These are phyloP conservation scores for Pammene fasciana DNA, from an alignment of 2,888 invertebrate genomes.

Conservation along the genomic window DNA sequence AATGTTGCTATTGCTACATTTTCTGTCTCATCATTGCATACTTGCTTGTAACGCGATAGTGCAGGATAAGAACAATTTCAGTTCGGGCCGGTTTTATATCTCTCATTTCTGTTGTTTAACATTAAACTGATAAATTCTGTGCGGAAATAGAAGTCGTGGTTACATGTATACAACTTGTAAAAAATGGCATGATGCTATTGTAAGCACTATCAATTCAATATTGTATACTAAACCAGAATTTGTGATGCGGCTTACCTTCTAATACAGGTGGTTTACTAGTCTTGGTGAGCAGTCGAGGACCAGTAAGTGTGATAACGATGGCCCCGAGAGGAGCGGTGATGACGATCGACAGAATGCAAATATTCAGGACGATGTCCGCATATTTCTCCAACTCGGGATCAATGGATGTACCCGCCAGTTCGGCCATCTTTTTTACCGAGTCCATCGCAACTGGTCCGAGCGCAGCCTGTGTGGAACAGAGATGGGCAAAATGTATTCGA, in stretches of 20 bases:
- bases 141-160: no score
- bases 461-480: slow-evolving; percentile 85
- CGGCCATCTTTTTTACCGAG: slow-evolving; percentile 77
- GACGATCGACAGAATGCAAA: slow-evolving; percentile 91
- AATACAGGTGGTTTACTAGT: slow-evolving; percentile 87
- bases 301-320: slow-evolving; percentile 90
- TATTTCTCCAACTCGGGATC: slow-evolving; percentile 81
- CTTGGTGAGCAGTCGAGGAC: slow-evolving; percentile 90
- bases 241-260: slow-evolving; percentile 76
- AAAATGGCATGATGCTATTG: no score
- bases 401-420: slow-evolving; percentile 54
- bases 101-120: no score
- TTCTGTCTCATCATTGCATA: no score
- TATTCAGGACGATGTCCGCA: slow-evolving; percentile 88
- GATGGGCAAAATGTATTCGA: no score
- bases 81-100: no score
- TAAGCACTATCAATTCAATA: no score
- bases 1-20: no score
- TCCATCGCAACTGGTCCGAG: slow-evolving; percentile 90
- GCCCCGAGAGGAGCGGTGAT: slow-evolving; percentile 93
- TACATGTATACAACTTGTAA: no score
- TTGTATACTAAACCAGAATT: not conserved
- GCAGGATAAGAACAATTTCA: no score
- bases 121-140: no score
- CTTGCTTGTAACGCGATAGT: no score